A percentile compares a stretch with the other conserved stretches of the same genome.
phyloP scores from a whole-genome alignment of 2,797 vertebrate species.

The Pseudochirops cupreus region DNA sequence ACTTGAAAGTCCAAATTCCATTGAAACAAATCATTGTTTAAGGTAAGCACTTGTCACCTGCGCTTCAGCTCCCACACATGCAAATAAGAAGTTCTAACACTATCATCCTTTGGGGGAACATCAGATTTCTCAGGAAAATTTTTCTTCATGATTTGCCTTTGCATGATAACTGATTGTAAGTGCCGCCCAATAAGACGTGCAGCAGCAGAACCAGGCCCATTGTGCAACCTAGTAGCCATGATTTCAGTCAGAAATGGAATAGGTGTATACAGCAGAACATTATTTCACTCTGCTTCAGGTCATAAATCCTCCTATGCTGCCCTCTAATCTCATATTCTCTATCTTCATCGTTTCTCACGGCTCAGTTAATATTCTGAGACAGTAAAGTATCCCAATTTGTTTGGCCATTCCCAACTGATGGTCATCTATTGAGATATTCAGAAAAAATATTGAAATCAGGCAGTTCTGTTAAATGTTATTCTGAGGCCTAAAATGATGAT shows the following conservation, averaged over 20 bases:
- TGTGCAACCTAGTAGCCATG: neutral
- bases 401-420: neutral
- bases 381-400: neutral
- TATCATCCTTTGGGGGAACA: conserved; percentile 42
- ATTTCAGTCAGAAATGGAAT: conserved; percentile 17
- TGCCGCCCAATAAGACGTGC: conserved; percentile 16
- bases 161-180: conserved; percentile 28
- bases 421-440: neutral
- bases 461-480: neutral
- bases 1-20: conserved; percentile 51
- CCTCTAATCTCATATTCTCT: neutral
- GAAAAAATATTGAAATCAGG: neutral
- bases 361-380: neutral
- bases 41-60: neutral
- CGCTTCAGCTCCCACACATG: conserved; percentile 21
- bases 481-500: neutral
- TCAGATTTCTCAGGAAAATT: conserved; percentile 59
- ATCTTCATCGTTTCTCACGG: neutral
- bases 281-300: neutral
- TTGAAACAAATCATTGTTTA: conserved; percentile 27
- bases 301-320: neutral
- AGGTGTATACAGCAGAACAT: neutral
- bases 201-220: conserved; percentile 31
- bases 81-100: conserved; percentile 26
- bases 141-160: conserved; percentile 55